Evolutionary conservation across 2,113 vertebrate species (phyloP), one percentile per base, ranked within the genome.

Genomic region (Oryzias woworae): DNA sequence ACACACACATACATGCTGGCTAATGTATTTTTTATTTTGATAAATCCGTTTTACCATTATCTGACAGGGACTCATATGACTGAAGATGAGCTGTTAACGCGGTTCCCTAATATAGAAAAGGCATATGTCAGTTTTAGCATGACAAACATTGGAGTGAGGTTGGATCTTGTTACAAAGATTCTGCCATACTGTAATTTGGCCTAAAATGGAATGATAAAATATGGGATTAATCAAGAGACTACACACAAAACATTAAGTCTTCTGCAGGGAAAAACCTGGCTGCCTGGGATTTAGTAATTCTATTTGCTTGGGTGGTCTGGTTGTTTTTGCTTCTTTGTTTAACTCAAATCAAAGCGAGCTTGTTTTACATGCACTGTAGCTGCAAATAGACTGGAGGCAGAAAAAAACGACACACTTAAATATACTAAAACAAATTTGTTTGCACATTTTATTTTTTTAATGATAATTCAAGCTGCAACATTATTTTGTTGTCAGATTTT

Each of bases 171-270:
- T 83, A 75, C 53, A 72, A 56, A 66, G 64, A 36, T 72, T 75
- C 73, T 81, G 81, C 84, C 66, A 68, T 84, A 71, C 80, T 84
- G 66, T 84, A 84, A 86, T 88, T 86, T 80, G 72, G 75, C 86
- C 65, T 73, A 62, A 66, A 76, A 81, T 75, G 62, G 55, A 55
- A 31, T 58, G 58, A 55, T 62, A 24, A 84, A 88, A 86, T 80
- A 79, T 86, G 86, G 81, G 61, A 80, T 70, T 61, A 86, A 88
- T 86, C 69, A 83, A 70, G 69, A 53, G 73, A 55, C 31, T 73
- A 68, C 53, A 74, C 69, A 84, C 53, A 76, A 52, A 26, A 66
- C 36, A 17, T 41, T 62, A 53, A 69, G 80, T 67, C 47, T 52
- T 36, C n/a, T 3, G 17, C 51, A 74, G 59, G 62, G 67, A 62